phyloP scores from a whole-genome alignment of 2,113 vertebrate genomes.

The Dromiciops gliroides region DNA sequence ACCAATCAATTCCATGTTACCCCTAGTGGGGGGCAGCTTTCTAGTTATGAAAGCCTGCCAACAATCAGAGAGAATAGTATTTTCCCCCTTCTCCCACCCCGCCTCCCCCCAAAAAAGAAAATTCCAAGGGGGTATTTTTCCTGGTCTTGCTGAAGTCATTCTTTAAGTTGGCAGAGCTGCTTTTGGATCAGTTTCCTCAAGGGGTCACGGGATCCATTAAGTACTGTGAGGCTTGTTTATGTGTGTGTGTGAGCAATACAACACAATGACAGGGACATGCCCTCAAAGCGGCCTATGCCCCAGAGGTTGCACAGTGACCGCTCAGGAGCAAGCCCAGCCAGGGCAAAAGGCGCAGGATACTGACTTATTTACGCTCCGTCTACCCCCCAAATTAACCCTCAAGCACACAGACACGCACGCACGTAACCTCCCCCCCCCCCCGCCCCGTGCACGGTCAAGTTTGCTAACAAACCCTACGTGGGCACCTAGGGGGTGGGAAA shows the following conservation, averaged over 20 bases:
- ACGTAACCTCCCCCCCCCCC: too few species aligned
- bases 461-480: neutral
- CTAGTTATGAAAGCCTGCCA: neutral
- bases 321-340: too few species aligned
- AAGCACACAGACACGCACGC: neutral
- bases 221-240: neutral
- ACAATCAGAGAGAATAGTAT: neutral
- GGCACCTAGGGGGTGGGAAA: too few species aligned
- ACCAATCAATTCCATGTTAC: neutral
- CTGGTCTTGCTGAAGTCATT: neutral
- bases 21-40: neutral
- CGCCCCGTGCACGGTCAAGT: neutral
- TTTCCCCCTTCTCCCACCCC: too few species aligned
- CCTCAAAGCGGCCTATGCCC: neutral
- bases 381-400: too few species aligned
- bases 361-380: too few species aligned
- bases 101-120: neutral
- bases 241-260: neutral
- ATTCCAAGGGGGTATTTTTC: neutral
- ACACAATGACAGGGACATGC: conserved; percentile 59
- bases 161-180: neutral
- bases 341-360: too few species aligned
- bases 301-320: neutral
- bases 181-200: neutral
- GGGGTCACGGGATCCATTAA: neutral